These are phyloP conservation scores for Nomada fucata DNA, from an alignment of 2,888 invertebrate species.

Conservation along the genomic window DNA sequence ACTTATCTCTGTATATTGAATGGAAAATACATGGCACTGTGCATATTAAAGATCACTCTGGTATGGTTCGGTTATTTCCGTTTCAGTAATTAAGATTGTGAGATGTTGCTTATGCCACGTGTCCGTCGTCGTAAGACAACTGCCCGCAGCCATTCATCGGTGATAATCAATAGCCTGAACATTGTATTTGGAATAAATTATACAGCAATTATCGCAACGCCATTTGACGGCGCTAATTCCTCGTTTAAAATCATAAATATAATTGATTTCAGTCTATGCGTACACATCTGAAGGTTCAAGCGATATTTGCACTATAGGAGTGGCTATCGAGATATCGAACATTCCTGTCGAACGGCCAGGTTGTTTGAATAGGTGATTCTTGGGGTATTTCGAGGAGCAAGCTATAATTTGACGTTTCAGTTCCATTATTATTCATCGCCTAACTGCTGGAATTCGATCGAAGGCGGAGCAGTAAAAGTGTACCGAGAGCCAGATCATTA, in stretches of 20 bases:
- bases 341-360: neutral
- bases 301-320: neutral
- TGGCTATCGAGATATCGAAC: neutral
- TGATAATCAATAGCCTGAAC: neutral
- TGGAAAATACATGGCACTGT: neutral
- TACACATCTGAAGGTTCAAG: too few relatives aligned
- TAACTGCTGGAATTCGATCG: constrained; percentile 8
- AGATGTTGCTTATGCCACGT: constrained; percentile 6
- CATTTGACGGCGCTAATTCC: neutral
- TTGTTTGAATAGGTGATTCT: constrained; percentile 14
- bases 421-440: neutral
- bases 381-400: neutral
- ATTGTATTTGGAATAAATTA: neutral
- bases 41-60: neutral
- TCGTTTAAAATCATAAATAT: neutral
- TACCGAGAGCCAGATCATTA: neutral
- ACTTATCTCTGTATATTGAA: neutral
- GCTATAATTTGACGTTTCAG: constrained; percentile 4
- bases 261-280: neutral
- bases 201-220: too few relatives aligned
- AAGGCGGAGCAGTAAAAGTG: neutral
- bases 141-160: neutral
- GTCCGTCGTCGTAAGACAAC: neutral
- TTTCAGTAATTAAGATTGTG: neutral
- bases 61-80: constrained; percentile 8